Percentiles rank a stretch among this genome's conserved stretches.
phyloP scores from a whole-genome alignment of 2,113 vertebrate genomes.

The Fregetta grallaria region DNA sequence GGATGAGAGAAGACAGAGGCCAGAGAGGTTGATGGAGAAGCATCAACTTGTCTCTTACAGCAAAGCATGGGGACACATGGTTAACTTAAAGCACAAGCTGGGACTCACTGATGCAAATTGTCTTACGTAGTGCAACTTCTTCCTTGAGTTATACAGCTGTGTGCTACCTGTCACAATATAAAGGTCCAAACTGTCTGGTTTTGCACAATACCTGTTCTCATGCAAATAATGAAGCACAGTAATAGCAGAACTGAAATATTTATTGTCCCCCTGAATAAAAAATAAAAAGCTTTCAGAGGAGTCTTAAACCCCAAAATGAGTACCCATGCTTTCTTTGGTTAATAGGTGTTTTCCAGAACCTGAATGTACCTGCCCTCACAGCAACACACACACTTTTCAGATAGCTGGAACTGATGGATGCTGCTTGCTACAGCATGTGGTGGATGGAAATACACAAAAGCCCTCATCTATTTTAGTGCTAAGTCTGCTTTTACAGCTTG shows the following conservation, averaged over 20 bases:
- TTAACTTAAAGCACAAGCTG: not conserved
- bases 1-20: not conserved
- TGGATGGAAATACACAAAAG: not conserved
- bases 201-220: not conserved
- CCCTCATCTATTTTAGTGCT: not conserved
- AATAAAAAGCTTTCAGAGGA: not conserved
- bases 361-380: not conserved
- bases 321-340: not conserved
- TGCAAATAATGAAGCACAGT: not conserved
- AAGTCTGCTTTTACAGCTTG: not conserved
- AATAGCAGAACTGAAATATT: not conserved
- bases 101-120: not conserved
- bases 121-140: not conserved
- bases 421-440: not conserved
- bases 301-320: not conserved
- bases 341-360: not conserved
- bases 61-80: rapidly evolving
- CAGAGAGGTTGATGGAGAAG: rapidly evolving
- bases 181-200: not conserved
- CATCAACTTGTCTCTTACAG: not conserved
- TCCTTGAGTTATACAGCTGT: not conserved
- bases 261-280: not conserved
- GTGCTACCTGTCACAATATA: not conserved
- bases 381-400: not conserved
- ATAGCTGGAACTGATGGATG: not conserved